Conservation (phyloP, 2,113 vertebrate genomes). For the Neofelis nebulosa region DNA sequence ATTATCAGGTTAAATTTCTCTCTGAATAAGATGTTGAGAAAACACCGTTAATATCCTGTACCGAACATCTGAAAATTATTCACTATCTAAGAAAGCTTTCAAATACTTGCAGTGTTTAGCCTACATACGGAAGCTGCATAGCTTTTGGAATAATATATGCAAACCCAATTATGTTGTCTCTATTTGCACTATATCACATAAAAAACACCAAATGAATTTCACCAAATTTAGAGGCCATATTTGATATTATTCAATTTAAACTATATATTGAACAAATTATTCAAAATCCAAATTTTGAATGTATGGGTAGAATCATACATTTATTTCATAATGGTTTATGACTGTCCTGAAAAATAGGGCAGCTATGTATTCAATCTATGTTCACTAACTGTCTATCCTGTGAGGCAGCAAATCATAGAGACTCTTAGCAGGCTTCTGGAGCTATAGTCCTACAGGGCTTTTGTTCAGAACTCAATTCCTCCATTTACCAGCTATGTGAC, state of each 20-base stretch:
- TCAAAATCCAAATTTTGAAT: background rate
- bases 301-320: background rate
- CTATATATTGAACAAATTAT: background rate
- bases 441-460: background rate
- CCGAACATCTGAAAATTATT: background rate
- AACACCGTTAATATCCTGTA: background rate
- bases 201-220: background rate
- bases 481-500: background rate
- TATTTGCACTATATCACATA: background rate
- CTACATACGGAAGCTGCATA: background rate
- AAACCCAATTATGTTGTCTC: background rate
- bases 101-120: slow-evolving; percentile 34
- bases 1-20: background rate
- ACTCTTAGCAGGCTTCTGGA: background rate
- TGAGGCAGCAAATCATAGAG: background rate
- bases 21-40: background rate
- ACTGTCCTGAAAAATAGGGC: background rate
- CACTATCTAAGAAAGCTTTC: background rate
- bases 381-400: accelerated
- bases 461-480: background rate
- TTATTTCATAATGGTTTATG: background rate
- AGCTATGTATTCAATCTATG: background rate
- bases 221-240: background rate
- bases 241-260: background rate
- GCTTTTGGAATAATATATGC: background rate